These are phyloP conservation scores for Bolinopsis microptera DNA, from an alignment of 37 sponge, comb jelly and placozoan species.

Conservation along the genomic window DNA sequence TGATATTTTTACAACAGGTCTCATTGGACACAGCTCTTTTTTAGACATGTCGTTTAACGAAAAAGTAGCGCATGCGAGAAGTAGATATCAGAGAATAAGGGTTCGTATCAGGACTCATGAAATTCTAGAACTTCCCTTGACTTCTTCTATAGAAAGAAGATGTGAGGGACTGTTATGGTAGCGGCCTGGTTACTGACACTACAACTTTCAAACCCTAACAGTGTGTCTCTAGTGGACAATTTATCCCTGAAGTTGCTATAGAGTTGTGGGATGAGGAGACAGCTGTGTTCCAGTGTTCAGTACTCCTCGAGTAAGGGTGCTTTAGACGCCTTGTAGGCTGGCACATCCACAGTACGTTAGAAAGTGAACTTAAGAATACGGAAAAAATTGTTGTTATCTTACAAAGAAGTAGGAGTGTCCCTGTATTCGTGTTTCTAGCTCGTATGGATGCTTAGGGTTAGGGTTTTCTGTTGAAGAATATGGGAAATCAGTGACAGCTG, in stretches of 20 bases:
- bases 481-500: constrained; percentile 37
- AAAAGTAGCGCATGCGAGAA: neutral
- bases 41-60: neutral
- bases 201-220: constrained; percentile 75
- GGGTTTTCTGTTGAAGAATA: constrained; percentile 78
- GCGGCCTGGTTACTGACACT: constrained; percentile 91
- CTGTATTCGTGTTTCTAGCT: constrained; percentile 71
- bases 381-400: constrained; percentile 73
- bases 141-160: constrained; percentile 3
- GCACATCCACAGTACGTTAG: constrained; percentile 73
- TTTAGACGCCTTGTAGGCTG: constrained; percentile 73
- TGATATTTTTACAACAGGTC: neutral
- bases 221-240: constrained; percentile 75
- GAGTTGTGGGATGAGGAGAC: too few relatives aligned
- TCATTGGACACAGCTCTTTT: neutral
- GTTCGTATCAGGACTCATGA: constrained; percentile 79
- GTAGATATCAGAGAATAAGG: constrained; percentile 67
- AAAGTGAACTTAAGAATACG: constrained; percentile 70
- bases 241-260: constrained; percentile 75
- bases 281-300: neutral
- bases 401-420: constrained; percentile 85
- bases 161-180: constrained; percentile 75
- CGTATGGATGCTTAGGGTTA: constrained; percentile 88
- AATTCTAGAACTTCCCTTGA: constrained; percentile 71
- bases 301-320: constrained; percentile 70